phyloP scores from a whole-genome alignment of 1,140 invertebrate genomes.

The Ceratosolen solmsi region DNA sequence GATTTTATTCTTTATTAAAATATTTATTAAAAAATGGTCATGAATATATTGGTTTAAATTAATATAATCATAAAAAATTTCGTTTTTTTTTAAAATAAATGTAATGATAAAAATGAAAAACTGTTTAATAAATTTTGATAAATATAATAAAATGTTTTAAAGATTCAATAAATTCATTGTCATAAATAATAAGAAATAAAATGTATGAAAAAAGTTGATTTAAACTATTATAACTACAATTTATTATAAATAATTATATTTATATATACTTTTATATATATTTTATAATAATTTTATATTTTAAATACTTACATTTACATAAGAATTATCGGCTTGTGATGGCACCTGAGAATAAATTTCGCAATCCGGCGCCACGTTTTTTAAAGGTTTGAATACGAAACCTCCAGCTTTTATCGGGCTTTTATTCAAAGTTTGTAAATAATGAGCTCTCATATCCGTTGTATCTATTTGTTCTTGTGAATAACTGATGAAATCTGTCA shows the following conservation, averaged over 20 bases:
- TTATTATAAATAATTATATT: too few species aligned
- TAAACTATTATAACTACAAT: too few species aligned
- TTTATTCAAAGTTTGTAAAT: constrained; percentile 75
- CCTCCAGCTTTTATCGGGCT: constrained; percentile 51
- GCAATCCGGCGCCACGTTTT: constrained; percentile 31
- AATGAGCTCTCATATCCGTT: constrained; percentile 75
- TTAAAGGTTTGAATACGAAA: constrained; percentile 59
- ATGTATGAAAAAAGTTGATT: too few species aligned
- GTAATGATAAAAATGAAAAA: too few species aligned
- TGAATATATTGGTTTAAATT: too few species aligned
- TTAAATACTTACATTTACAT: constrained; percentile 62
- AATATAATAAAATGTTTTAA: too few species aligned
- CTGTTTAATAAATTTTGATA: too few species aligned
- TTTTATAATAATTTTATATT: not conserved
- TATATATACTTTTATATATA: not conserved
- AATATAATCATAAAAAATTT: too few species aligned
- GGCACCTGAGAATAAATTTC: constrained; percentile 64
- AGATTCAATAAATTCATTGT: not conserved
- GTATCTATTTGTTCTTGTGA: constrained; percentile 67
- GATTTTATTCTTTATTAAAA: too few species aligned
- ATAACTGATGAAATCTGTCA: constrained; percentile 65
- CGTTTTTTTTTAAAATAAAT: too few species aligned
- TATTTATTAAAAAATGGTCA: too few species aligned
- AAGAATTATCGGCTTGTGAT: constrained; percentile 56
- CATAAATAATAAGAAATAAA: not conserved